phyloP scores from a whole-genome alignment of 2,888 invertebrate genomes.

The Orthosia gothica region DNA sequence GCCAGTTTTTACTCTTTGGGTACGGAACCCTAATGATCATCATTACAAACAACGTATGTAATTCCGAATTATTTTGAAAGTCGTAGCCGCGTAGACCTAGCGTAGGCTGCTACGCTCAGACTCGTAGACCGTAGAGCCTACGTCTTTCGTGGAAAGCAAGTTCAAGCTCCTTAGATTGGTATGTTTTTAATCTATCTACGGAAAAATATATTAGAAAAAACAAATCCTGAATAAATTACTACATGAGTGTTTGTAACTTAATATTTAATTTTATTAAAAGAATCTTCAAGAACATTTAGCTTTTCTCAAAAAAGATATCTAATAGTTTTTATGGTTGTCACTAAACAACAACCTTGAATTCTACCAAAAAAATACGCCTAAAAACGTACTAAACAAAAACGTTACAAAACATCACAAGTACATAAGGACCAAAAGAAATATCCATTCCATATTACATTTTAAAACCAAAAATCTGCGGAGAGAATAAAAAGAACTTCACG shows the following conservation, averaged over 20 bases:
- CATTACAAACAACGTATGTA: not conserved
- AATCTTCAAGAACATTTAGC: too few species aligned
- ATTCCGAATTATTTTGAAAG: too few species aligned
- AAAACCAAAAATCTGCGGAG: slow-evolving; percentile 50
- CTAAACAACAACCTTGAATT: too few species aligned
- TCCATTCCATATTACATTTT: slow-evolving; percentile 47
- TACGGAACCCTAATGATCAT: too few species aligned
- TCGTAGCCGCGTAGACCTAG: slow-evolving; percentile 16
- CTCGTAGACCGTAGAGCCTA: not conserved
- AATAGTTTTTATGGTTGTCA: too few species aligned
- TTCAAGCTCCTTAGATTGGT: not conserved
- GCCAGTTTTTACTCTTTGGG: too few species aligned
- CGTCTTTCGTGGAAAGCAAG: not conserved
- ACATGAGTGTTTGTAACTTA: too few species aligned
- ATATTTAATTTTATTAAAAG: too few species aligned
- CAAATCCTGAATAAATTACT: too few species aligned
- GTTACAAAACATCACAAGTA: not conserved
- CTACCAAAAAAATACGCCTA: not conserved
- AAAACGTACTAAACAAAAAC: not conserved
- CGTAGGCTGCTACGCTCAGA: slow-evolving; percentile 14
- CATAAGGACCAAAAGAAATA: not conserved
- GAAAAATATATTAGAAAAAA: too few species aligned
- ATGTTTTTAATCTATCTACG: too few species aligned
- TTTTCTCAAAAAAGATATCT: too few species aligned
- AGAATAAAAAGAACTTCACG: slow-evolving; percentile 58